Conservation (phyloP, 2,797 vertebrate species). For the Parauchenoglanis punctatus region DNA sequence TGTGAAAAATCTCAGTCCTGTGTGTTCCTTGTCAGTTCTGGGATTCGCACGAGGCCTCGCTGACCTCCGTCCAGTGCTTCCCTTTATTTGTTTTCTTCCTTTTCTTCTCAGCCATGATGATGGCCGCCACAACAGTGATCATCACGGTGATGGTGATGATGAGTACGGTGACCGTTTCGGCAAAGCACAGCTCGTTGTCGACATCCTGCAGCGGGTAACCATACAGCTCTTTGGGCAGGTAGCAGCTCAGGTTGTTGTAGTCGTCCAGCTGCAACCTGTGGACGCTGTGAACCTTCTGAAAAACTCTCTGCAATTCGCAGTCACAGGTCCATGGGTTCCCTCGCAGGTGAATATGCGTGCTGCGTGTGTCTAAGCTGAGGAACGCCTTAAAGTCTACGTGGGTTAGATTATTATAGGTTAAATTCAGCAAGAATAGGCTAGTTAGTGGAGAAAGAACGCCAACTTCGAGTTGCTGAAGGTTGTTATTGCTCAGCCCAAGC, state of each 20-base stretch:
- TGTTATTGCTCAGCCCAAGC: constrained; percentile 75
- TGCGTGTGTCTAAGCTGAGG: constrained; percentile 75
- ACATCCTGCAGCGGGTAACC: constrained; percentile 69
- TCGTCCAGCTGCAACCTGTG: constrained; percentile 79
- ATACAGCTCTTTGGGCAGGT: constrained; percentile 63
- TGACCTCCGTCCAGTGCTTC: constrained; percentile 78
- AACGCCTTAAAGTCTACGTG: constrained; percentile 77
- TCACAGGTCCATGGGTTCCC: constrained; percentile 82
- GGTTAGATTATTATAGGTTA: constrained; percentile 72
- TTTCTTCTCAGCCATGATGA: constrained; percentile 81
- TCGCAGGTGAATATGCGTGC: constrained; percentile 78
- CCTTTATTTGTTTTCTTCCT: constrained; percentile 73
- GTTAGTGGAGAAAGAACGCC: constrained; percentile 73
- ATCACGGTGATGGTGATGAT: constrained; percentile 80
- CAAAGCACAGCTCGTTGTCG: constrained; percentile 78
- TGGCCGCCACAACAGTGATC: constrained; percentile 79
- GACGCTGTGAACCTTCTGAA: constrained; percentile 77
- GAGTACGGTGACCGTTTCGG: constrained; percentile 82
- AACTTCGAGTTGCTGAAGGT: constrained; percentile 65
- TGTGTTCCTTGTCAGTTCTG: constrained; percentile 61
- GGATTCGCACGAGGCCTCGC: constrained; percentile 70
- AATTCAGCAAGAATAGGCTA: constrained; percentile 74
- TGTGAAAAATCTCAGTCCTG: not conserved
- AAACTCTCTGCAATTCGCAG: constrained; percentile 82
- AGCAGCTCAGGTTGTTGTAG: constrained; percentile 76